Conservation (phyloP, 2,888 invertebrate species). For the Drosophila koepferae region DNA sequence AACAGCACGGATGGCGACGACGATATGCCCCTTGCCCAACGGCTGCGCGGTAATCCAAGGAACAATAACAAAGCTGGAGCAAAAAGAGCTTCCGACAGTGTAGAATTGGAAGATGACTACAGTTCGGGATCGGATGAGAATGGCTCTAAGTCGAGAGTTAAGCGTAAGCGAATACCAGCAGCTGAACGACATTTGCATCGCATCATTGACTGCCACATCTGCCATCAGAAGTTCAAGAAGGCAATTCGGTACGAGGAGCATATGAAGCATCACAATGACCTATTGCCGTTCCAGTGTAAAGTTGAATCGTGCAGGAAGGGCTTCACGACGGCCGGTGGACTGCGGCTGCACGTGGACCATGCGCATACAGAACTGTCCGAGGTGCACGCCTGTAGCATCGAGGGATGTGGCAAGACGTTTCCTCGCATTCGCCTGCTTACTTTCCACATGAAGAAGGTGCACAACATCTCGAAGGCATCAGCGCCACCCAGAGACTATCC, state of each 20-base stretch:
- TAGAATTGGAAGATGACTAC: conserved; percentile 43
- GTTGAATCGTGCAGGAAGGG: conserved; percentile 80
- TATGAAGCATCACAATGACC: conserved; percentile 83
- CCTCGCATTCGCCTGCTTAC: conserved; percentile 81
- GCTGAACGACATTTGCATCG: conserved; percentile 74
- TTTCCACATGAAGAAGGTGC: conserved; percentile 81
- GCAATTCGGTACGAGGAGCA: conserved; percentile 80
- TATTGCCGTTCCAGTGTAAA: conserved; percentile 81
- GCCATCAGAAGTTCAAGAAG: conserved; percentile 82
- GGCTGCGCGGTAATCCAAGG: conserved; percentile 45
- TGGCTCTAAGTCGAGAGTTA: conserved; percentile 51
- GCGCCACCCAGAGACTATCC: conserved; percentile 79
- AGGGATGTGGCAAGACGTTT: conserved; percentile 80
- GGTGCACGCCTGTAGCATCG: conserved; percentile 74
- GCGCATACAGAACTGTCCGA: conserved; percentile 81
- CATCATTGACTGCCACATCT: conserved; percentile 82
- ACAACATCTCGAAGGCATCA: conserved; percentile 73
- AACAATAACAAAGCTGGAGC: conserved; percentile 1
- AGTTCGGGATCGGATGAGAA: conserved; percentile 52
- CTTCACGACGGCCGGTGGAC: conserved; percentile 80
- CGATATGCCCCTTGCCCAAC: conserved; percentile 76
- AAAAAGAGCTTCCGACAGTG: conserved; percentile 21
- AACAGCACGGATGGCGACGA: conserved; percentile 75
- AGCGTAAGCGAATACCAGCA: conserved; percentile 67
- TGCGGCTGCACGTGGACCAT: conserved; percentile 79